A percentile compares a stretch with the other conserved stretches of the same genome.
phyloP scores from a whole-genome alignment of 2,888 invertebrate genomes.

The Drosophila pegasa region DNA sequence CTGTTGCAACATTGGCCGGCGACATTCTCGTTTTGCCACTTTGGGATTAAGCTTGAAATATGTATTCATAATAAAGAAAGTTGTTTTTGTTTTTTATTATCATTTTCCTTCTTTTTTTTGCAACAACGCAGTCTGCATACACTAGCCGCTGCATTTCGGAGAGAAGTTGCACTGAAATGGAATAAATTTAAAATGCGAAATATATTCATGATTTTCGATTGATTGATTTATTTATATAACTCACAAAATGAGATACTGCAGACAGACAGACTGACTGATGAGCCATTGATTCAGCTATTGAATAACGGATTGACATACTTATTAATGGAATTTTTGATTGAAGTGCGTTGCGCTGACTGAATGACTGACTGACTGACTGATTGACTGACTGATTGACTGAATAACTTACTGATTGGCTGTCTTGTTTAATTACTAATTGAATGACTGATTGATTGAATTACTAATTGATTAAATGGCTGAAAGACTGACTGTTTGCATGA shows the following conservation, averaged over 20 bases:
- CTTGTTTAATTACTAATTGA: neutral
- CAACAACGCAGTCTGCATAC: slow-evolving; percentile 34
- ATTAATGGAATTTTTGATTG: too few relatives aligned
- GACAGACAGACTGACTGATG: neutral
- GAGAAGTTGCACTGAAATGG: neutral
- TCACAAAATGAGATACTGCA: too few relatives aligned
- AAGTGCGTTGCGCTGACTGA: neutral
- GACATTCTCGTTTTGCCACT: slow-evolving; percentile 78
- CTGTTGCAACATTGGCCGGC: slow-evolving; percentile 62
- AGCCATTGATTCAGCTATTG: neutral
- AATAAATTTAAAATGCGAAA: neutral
- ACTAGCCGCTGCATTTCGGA: slow-evolving; percentile 13
- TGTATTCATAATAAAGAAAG: slow-evolving; percentile 72
- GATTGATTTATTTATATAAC: too few relatives aligned
- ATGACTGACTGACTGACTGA: neutral
- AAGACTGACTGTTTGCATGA: neutral
- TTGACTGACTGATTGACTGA: neutral
- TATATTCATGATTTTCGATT: too few relatives aligned
- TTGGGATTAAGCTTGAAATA: slow-evolving; percentile 79
- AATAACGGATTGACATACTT: neutral
- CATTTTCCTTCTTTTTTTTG: neutral
- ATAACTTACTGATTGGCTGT: neutral
- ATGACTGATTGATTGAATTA: neutral
- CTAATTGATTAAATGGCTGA: neutral
- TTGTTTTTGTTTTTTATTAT: slow-evolving; percentile 16